Base-by-base conservation (phyloP, 2,797 vertebrate species). In the Orientallactaga sibirica region DNA sequence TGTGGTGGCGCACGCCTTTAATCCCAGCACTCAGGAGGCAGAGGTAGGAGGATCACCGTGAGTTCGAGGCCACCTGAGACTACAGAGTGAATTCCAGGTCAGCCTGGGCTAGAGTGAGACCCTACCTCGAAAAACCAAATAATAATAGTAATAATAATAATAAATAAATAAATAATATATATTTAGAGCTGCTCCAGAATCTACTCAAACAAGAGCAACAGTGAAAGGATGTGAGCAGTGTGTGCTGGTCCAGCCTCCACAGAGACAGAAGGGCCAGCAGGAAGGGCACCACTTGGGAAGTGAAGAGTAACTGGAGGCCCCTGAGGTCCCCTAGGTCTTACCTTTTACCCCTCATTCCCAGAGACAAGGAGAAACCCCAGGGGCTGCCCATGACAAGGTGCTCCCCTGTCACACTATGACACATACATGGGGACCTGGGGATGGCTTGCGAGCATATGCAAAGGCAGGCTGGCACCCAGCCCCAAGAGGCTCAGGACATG, bases 371-470 rank as follows among this genome's bases (percentile, higher is more conserved):
- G 75, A 78, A 71, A 43, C 82, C 76, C 76, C 9, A 0, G 75
- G 66, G 43, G 8, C 8, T 4, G 3, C 66, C 24, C 4, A 3
- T 6, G 24, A 1, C 12, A 24, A 37, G 14, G 71, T 1, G 2
- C 25, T 58, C 64, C 73, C 22, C 29, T 14, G 3, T 43, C 78
- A 37, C 41, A 37, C 29, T 0, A 33, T 0, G 9, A 15, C 15
- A 0, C 1, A 52, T 61, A 14, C 0, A 0, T 3, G 52, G 41
- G 2, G 8, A 25, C 58, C 1, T 16, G 1, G 80, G 61, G 29
- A 2, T 8, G 24, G 43, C 33, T 43, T n/a, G 1, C 0, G 1
- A 14, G 43, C 0, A 22, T 64, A 43, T 52, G 6, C n/a, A 18
- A 43, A 66, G 33, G 29, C 9, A 25, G 52, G 55, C 55, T 8